Evolutionary conservation across 2,888 invertebrate species (phyloP).

Genomic region (Ceraclea dissimilis): DNA sequence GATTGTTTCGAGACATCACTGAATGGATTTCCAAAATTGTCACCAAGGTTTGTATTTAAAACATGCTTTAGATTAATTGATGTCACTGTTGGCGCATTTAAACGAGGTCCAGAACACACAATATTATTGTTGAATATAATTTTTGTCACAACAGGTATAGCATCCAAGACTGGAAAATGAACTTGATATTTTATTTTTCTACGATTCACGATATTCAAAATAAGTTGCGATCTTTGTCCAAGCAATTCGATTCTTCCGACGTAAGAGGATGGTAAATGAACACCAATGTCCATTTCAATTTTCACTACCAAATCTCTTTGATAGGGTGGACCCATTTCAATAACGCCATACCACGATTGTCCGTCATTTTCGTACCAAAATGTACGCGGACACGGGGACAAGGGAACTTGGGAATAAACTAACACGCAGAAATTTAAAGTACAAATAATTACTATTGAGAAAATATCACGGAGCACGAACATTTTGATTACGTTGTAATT

Average conservation of each 20-base stretch:
- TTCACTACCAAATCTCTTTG: slow-evolving; percentile 15
- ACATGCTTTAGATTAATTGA: slow-evolving; percentile 33
- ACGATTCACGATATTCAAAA: slow-evolving; percentile 29
- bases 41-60: background rate
- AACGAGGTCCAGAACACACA: slow-evolving; percentile 33
- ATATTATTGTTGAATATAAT: slow-evolving; percentile 33
- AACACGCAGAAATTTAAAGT: too few species aligned
- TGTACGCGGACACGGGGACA: slow-evolving; percentile 22
- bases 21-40: background rate
- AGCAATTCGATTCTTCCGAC: slow-evolving; percentile 16
- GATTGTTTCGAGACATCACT: background rate
- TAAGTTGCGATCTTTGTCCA: slow-evolving; percentile 7
- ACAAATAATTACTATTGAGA: too few species aligned
- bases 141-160: slow-evolving; percentile 33
- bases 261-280: slow-evolving; percentile 8
- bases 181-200: slow-evolving; percentile 33
- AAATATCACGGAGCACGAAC: too few species aligned
- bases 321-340: slow-evolving; percentile 17
- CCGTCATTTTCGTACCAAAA: slow-evolving; percentile 23
- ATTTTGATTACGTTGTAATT: too few species aligned
- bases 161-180: slow-evolving; percentile 32
- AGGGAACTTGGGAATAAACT: slow-evolving; percentile 7
- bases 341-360: slow-evolving; percentile 19
- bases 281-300: slow-evolving; percentile 16
- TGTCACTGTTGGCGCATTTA: slow-evolving; percentile 30